Evolutionary conservation across 2,797 vertebrate species (phyloP), one percentile per base, ranked within the genome.

Genomic region (Oryzias sinensis): DNA sequence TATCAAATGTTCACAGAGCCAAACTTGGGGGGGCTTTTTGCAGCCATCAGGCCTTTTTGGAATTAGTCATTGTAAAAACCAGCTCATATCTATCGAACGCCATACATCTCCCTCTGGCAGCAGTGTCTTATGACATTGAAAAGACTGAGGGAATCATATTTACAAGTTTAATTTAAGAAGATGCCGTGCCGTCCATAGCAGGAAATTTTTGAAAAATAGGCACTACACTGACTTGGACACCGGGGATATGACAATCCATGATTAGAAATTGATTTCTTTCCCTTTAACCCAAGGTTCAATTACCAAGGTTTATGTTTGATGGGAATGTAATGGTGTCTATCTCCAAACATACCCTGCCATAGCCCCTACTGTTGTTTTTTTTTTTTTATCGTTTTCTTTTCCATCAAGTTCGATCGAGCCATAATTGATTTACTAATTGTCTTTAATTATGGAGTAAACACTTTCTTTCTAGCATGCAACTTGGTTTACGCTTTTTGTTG

Each of bases 181-280:
- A 43, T 44, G 17, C 25, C 17, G 0, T 55, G 62, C 43, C 58
- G 41, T 68, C 29, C 2, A 5, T 42, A 37, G 52, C 55, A 53
- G 75, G 50, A 16, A 60, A 49, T 70, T 48, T 68, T 67, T 73
- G 74, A 68, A 84, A 61, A 82, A 88, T 79, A 83, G 72, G 69
- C 27, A 43, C 58, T 56, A 55, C 50, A 52, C 53, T 33, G 53
- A 71, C 74, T 25, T 43, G 55, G 74, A 81, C 82, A 74, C 74
- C 44, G 15, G 78, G 79, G 72, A 79, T 84, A 87, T 87, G 73
- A 77, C 85, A 72, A 76, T 72, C 68, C 74, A 73, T 83, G 88
- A 90, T 90, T 90, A 83, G 79, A 90, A 90, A 93, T 91, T 59
- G 85, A 91, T 91, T 89, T 89, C 73, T 47, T 77, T 74, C 62